Base-by-base conservation (phyloP, 2,797 vertebrate species). In the Clarias pachynema region DNA sequence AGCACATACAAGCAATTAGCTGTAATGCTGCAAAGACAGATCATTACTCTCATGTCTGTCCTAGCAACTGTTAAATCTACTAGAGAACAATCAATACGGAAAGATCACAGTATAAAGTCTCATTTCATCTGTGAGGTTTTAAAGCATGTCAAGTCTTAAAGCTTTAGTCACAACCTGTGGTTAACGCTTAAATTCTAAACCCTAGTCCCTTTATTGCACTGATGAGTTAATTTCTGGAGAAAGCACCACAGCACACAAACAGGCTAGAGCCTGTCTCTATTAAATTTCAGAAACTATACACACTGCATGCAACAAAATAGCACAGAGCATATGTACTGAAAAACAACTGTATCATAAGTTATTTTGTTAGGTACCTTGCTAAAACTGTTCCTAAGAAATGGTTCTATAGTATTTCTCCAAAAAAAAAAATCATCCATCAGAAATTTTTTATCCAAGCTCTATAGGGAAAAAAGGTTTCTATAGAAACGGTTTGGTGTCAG, bases 1-100 rank as follows among this genome's bases (percentile, higher is more conserved):
- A 72, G 57, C 78, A 69, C 81, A 84, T 63, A 81, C 79, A 79
- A 26, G 68, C 82, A 87, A 82, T 82, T 82, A 87, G 63, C 44
- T 72, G 68, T 65, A 85, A 29, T 37, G 34, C 66, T 69, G 31
- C 31, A 37, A 69, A 69, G 66, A 34, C 6, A 34, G 26, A 29
- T 3, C 7, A 57, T 83, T 70, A 34, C 65, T 78, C 53, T 85
- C 5, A 40, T 24, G 57, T n/a, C 77, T 60, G n/a, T 56, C 26
- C 20, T 34, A 59, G 16, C 18, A 78, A 60, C 20, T 59, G 20
- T 6, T 78, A 78, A 22, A 9, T 59, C 10, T 57, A 59, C 29
- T 24, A 15, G 20, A 60, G 8, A 70, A 56, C 24, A 12, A 29
- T 73, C 66, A 60, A 31, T 53, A 81, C 24, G 66, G 34, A 40